Evolutionary conservation across 2,113 vertebrate genomes (phyloP).

Genomic region (Cygnus buccinator): DNA sequence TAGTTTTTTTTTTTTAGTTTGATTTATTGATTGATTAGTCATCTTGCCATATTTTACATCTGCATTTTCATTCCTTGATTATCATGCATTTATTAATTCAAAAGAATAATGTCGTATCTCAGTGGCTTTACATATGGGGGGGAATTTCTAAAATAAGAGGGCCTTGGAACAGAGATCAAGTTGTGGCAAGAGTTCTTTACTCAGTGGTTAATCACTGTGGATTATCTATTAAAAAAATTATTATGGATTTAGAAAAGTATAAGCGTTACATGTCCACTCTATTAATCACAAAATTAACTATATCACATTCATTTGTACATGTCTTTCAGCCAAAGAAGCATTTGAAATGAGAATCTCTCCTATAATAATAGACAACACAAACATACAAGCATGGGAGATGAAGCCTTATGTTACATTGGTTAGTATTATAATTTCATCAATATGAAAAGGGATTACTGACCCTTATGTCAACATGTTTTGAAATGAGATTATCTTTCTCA

Average conservation of each 20-base stretch:
- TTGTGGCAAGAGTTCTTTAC: background rate
- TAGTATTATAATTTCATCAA: constrained; percentile 67
- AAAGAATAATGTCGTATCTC: background rate
- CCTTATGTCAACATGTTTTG: background rate
- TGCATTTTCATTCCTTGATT: constrained; percentile 39
- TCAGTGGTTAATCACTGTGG: background rate
- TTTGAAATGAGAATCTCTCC: constrained; percentile 88
- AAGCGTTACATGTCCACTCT: background rate
- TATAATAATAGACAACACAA: constrained; percentile 98
- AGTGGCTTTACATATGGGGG: background rate
- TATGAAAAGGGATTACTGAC: background rate
- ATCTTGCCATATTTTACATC: constrained; percentile 26
- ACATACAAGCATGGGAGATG: constrained; percentile 98
- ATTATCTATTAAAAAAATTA: background rate
- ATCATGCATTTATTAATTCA: background rate
- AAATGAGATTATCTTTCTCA: background rate
- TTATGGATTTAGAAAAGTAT: background rate
- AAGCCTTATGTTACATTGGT: constrained; percentile 94
- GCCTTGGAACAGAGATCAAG: background rate
- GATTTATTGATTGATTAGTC: constrained; percentile 28
- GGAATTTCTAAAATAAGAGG: background rate
- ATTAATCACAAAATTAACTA: background rate
- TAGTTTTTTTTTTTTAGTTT: constrained; percentile 37
- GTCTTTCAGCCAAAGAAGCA: constrained; percentile 88
- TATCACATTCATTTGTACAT: background rate